Percentiles rank a stretch among this genome's conserved stretches.
Evolutionary conservation across 2,113 vertebrate species (phyloP).

Genomic region (Taurulus bubalis): DNA sequence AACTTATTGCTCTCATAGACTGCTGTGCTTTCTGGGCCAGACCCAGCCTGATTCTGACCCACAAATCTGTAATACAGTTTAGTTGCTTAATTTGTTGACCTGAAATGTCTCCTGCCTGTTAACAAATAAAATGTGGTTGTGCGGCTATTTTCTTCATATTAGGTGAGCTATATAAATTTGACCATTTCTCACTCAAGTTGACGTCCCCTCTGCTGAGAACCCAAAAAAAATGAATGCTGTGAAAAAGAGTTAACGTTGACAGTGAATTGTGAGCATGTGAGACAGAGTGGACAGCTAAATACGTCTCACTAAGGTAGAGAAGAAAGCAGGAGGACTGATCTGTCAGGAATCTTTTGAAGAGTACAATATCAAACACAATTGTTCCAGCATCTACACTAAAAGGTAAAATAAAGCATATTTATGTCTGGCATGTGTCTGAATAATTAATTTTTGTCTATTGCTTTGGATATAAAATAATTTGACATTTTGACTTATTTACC

Average conservation of each 20-base stretch:
- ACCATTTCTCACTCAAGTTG: slow-evolving; percentile 4
- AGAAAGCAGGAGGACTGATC: slow-evolving; percentile 29
- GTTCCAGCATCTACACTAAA: slow-evolving; percentile 14
- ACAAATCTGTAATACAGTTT: slow-evolving; percentile 16
- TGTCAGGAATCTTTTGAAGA: slow-evolving; percentile 13
- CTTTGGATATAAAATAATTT: not conserved
- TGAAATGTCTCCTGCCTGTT: slow-evolving; percentile 11
- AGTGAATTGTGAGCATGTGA: slow-evolving; percentile 30
- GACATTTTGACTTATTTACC: not conserved
- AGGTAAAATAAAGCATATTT: slow-evolving; percentile 16
- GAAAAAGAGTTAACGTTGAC: slow-evolving; percentile 1
- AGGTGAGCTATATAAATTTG: slow-evolving; percentile 15
- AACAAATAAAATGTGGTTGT: not conserved
- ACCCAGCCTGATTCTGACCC: slow-evolving; percentile 1
- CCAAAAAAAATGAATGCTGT: slow-evolving; percentile 2
- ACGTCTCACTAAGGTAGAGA: slow-evolving; percentile 12
- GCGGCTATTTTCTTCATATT: slow-evolving; percentile 24
- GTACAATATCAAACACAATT: slow-evolving; percentile 17
- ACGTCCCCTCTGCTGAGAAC: slow-evolving; percentile 8
- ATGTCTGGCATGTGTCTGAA: slow-evolving; percentile 1
- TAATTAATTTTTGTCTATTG: not conserved
- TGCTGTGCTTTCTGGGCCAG: not conserved
- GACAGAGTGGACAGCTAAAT: slow-evolving; percentile 26
- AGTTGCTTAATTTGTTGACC: slow-evolving; percentile 21
- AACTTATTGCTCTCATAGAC: not conserved